Base-by-base conservation (phyloP, 2,113 vertebrate species). In the Lanius collurio region DNA sequence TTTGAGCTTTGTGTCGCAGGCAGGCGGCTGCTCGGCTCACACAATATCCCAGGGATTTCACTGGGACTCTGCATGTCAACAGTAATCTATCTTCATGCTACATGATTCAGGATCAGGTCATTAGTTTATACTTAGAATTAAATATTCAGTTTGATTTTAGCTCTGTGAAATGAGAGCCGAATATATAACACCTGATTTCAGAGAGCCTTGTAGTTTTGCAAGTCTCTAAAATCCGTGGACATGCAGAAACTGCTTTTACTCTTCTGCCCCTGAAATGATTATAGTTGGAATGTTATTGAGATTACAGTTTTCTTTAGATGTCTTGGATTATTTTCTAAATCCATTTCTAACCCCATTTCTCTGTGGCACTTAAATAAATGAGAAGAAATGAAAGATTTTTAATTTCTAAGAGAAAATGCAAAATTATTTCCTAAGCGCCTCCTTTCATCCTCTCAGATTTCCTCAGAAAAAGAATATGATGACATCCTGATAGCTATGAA, bases 91-190 rank as follows among this genome's bases (percentile, higher is more conserved):
- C 94, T 96, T 94, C 88, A 71, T 95, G 94, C 92, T 90, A 21
- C 88, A 63, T 86, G 94, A 96, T 81, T 93, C 87, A 3, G 50
- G 93, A 93, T 96, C 95, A 92, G 95, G 92, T 95, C 96, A 86
- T 96, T 96, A 96, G 93, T 97, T 96, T 94, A 91, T 95, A 56
- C 92, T 80, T 67, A 56, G 82, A 93, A 95, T 96, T 94, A 96
- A 93, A 96, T 95, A 96, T 92, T 96, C 95, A 30, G 90, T 96
- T 97, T 96, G 92, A 92, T 93, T 96, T 95, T 79, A 74, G 83
- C 75, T 86, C 60, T 93, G 68, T 65, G 63, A 90, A 88, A 90
- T 83, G 93, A 95, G 90, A 93, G 71, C 24, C 7, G 52, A 94
- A 96, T 96, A 49, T 69, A 11, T 94, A 93, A 88, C 86, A 87